phyloP scores from a whole-genome alignment of 2,797 vertebrate genomes.

The Bryconaethiops microstoma region DNA sequence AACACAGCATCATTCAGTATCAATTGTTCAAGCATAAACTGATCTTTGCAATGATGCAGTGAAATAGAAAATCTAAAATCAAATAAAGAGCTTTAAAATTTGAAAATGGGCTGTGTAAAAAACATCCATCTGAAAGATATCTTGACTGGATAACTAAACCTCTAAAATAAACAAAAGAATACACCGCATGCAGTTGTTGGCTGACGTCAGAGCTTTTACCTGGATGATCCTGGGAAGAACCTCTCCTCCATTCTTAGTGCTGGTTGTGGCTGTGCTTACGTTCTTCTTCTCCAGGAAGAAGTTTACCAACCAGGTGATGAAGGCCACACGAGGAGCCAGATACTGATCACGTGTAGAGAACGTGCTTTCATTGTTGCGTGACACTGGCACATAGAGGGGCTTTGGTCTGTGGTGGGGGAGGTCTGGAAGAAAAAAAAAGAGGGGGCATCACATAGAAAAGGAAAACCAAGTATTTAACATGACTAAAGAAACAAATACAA shows the following conservation, averaged over 20 bases:
- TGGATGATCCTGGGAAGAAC: conserved; percentile 92
- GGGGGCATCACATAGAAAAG: neutral
- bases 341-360: conserved; percentile 95
- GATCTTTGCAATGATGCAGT: neutral
- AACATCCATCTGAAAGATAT: neutral
- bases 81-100: neutral
- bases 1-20: neutral
- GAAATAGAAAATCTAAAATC: neutral
- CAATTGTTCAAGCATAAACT: neutral
- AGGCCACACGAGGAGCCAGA: conserved; percentile 93
- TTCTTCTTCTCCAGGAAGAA: conserved; percentile 99
- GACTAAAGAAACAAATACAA: neutral
- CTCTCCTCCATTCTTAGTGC: conserved; percentile 91
- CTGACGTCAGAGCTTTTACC: conserved; percentile 22
- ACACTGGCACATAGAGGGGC: conserved; percentile 87
- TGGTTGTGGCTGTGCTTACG: conserved; percentile 82
- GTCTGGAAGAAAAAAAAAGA: conserved; percentile 73
- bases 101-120: neutral
- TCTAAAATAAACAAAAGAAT: neutral
- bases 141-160: neutral
- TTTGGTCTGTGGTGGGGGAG: conserved; percentile 92
- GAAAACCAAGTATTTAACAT: neutral
- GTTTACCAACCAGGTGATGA: conserved; percentile 98
- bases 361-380: conserved; percentile 89
- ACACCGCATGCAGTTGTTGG: neutral